Percentiles rank a stretch among this genome's conserved stretches.
phyloP scores from a whole-genome alignment of 1,140 invertebrate genomes.

The Drosophila chauvacae region DNA sequence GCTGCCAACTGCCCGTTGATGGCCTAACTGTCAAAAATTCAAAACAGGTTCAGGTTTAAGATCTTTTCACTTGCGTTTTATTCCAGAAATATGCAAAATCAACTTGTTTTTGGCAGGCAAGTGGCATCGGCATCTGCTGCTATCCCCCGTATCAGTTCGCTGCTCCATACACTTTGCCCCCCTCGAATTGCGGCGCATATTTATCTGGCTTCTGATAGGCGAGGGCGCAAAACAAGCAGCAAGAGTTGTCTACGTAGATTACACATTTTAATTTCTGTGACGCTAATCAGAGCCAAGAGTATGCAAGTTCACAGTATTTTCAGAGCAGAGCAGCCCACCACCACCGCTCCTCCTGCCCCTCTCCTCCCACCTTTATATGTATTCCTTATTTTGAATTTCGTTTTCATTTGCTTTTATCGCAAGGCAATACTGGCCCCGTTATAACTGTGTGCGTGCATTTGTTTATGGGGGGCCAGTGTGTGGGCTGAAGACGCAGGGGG shows the following conservation, averaged over 20 bases:
- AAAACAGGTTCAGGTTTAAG: not conserved
- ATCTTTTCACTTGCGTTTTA: not conserved
- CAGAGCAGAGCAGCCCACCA: not conserved
- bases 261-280: conserved; percentile 51
- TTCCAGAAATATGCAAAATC: conserved; percentile 21
- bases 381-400: conserved; percentile 58
- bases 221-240: conserved; percentile 32
- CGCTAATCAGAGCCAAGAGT: conserved; percentile 62
- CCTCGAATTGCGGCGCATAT: conserved; percentile 31
- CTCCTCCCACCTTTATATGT: not conserved
- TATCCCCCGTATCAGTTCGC: conserved; percentile 7
- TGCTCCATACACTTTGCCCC: conserved; percentile 9
- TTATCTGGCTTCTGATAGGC: conserved; percentile 56
- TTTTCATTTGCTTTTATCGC: conserved; percentile 71
- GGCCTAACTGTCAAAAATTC: not conserved
- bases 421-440: conserved; percentile 15
- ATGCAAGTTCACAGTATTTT: conserved; percentile 23
- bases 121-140: not conserved
- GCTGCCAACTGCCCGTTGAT: not conserved
- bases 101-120: conserved; percentile 8
- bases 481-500: conserved; percentile 28
- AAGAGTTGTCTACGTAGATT: conserved; percentile 50
- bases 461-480: conserved; percentile 33
- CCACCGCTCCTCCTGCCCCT: not conserved
- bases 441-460: conserved; percentile 30